phyloP scores from a whole-genome alignment of 30 jellyfish, hydroid and myxozoan genomes.

The Cassiopea xamachana region DNA sequence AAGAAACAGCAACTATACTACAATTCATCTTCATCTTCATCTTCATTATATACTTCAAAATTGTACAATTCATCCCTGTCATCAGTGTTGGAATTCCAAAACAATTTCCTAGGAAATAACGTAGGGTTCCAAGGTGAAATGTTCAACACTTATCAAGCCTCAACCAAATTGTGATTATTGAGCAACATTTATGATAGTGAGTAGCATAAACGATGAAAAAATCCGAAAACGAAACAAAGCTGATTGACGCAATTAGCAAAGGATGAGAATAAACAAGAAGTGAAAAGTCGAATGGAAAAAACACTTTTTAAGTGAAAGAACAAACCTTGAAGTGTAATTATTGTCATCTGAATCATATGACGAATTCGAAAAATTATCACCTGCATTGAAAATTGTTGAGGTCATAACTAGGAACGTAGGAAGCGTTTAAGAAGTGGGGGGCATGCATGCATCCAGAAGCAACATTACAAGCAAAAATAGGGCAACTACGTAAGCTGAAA shows the following conservation, averaged over 20 bases:
- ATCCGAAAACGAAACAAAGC: too few relatives aligned
- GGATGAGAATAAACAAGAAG: not conserved
- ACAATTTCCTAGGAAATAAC: not conserved
- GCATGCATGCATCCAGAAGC: too few relatives aligned
- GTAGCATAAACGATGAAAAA: too few relatives aligned
- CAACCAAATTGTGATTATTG: too few relatives aligned
- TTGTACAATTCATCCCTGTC: not conserved
- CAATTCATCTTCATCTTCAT: not conserved
- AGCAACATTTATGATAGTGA: too few relatives aligned
- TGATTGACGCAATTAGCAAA: too few relatives aligned
- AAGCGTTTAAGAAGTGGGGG: too few relatives aligned
- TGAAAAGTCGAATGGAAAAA: not conserved
- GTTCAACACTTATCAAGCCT: not conserved
- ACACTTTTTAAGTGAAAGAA: not conserved
- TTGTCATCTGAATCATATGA: not conserved
- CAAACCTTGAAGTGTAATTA: not conserved
- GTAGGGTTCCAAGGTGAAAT: not conserved
- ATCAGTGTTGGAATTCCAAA: not conserved
- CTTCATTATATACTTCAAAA: conserved; percentile 9
- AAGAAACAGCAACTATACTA: too few relatives aligned
- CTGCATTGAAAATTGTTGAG: not conserved
- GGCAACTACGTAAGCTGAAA: too few relatives aligned
- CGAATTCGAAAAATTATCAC: not conserved
- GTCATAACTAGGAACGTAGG: too few relatives aligned
- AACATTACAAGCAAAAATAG: too few relatives aligned